These are phyloP conservation scores for Drosophila serrata DNA, from an alignment of 1,140 invertebrate species.

Conservation along the genomic window DNA sequence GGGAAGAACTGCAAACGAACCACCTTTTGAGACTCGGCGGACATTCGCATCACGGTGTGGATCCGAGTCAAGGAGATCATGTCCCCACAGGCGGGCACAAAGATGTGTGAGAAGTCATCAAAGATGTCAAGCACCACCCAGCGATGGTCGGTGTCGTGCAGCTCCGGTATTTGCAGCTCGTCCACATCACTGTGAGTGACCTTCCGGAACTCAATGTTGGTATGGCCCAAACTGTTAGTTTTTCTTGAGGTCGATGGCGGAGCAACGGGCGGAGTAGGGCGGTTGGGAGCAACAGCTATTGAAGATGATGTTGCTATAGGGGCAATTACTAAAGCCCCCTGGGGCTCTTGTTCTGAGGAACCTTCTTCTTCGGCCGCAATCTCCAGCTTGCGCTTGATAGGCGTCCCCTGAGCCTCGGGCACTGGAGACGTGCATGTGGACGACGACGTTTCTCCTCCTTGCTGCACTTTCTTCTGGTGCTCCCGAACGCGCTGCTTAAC, in stretches of 20 bases:
- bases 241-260: neutral
- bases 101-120: conserved; percentile 83
- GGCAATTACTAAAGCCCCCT: neutral
- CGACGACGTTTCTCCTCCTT: neutral
- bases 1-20: conserved; percentile 74
- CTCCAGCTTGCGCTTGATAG: neutral
- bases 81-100: conserved; percentile 71
- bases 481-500: conserved; percentile 75
- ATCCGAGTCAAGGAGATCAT: conserved; percentile 76
- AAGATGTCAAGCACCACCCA: conserved; percentile 78
- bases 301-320: neutral
- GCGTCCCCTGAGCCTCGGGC: neutral
- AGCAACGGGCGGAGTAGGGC: neutral
- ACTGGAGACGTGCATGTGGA: neutral
- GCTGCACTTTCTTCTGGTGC: conserved; percentile 43
- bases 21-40: conserved; percentile 63
- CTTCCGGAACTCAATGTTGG: conserved; percentile 75
- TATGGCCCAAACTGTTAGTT: conserved; percentile 1
- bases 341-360: neutral
- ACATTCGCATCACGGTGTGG: conserved; percentile 64
- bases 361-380: neutral
- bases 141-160: conserved; percentile 55
- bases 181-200: conserved; percentile 60
- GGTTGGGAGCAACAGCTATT: no score
- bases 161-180: conserved; percentile 63